Conservation (phyloP, 1,140 invertebrate genomes). For the Caenorhabditis latens region DNA sequence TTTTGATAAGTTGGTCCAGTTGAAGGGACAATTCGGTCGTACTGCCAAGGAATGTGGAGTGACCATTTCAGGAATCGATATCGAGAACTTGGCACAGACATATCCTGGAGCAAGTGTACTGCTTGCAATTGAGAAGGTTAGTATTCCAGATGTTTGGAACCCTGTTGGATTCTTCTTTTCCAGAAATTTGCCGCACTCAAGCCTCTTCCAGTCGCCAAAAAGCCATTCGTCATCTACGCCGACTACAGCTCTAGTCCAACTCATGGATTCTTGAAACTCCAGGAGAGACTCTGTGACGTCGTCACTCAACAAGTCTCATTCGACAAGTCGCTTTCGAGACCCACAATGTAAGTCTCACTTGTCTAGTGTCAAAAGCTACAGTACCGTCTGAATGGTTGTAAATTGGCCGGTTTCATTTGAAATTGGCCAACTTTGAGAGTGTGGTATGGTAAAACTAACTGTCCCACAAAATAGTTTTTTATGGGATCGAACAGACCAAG, state of each 20-base stretch:
- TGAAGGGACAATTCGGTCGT: background rate
- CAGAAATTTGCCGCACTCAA: background rate
- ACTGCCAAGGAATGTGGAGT: background rate
- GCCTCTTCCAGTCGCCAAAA: no score
- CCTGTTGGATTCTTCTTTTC: background rate
- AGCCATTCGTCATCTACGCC: background rate
- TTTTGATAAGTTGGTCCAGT: no score
- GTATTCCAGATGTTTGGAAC: background rate
- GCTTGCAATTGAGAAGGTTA: background rate
- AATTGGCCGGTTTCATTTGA: no score
- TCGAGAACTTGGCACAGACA: no score
- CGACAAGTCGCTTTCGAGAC: background rate
- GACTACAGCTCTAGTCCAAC: background rate
- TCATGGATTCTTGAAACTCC: slow-evolving; percentile 13
- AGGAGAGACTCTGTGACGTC: slow-evolving; percentile 6
- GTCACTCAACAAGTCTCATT: slow-evolving; percentile 43
- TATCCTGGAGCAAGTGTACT: no score
- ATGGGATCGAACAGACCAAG: no score
- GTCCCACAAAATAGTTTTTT: no score
- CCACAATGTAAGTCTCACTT: background rate
- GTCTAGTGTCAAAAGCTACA: no score
- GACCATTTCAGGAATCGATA: background rate
- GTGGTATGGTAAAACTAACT: no score
- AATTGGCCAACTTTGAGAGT: no score
- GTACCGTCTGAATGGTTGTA: no score